Conservation (phyloP, 1,140 invertebrate genomes). For the Zaprionus capensis region DNA sequence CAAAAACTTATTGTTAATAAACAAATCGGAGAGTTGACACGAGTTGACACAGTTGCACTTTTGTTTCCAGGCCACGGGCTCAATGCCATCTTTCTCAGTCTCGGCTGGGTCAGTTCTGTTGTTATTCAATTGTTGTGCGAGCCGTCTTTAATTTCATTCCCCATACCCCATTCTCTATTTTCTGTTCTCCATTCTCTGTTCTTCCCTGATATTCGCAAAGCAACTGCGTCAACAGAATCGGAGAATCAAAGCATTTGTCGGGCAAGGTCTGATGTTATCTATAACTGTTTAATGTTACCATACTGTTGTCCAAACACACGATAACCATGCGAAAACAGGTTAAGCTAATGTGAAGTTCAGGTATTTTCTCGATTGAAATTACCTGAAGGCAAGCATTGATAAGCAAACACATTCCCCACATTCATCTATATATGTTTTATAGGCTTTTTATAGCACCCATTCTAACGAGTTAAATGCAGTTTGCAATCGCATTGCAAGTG, state of each 20-base stretch:
- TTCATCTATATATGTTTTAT: background rate
- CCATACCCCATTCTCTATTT: background rate
- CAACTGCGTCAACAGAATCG: constrained; percentile 46
- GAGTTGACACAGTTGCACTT: constrained; percentile 46
- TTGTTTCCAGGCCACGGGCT: constrained; percentile 42
- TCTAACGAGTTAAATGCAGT: background rate
- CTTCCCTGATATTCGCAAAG: background rate
- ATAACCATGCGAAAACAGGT: constrained; percentile 20
- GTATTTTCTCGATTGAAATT: background rate
- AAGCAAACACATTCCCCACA: constrained; percentile 3
- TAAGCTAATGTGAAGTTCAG: constrained; percentile 21
- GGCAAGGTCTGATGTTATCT: constrained; percentile 47
- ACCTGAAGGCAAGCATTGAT: background rate
- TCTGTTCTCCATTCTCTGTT: background rate
- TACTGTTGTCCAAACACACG: constrained; percentile 29
- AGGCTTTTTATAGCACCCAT: background rate
- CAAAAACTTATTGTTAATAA: constrained; percentile 46
- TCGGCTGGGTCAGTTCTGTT: constrained; percentile 49
- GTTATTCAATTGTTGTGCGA: constrained; percentile 26
- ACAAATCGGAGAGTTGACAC: constrained; percentile 47
- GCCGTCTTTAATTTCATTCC: constrained; percentile 4
- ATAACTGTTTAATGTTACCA: constrained; percentile 15
- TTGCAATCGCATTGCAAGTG: background rate
- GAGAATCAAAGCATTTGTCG: constrained; percentile 47
- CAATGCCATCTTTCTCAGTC: constrained; percentile 35